These are phyloP conservation scores for Hoplostethus atlanticus DNA, from an alignment of 2,797 vertebrate genomes.

Conservation along the genomic window DNA sequence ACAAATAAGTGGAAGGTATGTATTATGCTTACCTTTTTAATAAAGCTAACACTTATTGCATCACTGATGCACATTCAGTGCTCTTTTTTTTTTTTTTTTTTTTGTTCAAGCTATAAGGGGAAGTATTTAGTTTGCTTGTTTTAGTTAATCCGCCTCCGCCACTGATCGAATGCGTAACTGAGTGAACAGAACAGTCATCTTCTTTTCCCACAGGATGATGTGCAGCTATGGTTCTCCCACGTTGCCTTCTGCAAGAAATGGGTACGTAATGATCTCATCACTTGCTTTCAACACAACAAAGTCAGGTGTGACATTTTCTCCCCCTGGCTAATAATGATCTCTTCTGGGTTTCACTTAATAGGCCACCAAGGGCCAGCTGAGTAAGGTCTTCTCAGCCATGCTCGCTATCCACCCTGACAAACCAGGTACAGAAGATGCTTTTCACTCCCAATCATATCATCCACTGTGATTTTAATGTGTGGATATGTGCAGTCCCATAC, in stretches of 20 bases:
- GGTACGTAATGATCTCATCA: slow-evolving; percentile 83
- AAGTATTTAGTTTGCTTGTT: no score
- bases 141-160: background rate
- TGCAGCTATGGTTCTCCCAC: slow-evolving; percentile 96
- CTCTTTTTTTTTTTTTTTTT: no score
- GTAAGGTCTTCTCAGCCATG: slow-evolving; percentile 93
- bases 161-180: background rate
- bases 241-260: slow-evolving; percentile 97
- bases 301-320: background rate
- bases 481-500: background rate
- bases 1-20: slow-evolving; percentile 96
- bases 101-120: background rate
- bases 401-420: slow-evolving; percentile 96
- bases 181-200: background rate
- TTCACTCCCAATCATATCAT: background rate
- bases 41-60: background rate
- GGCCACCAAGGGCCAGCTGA: slow-evolving; percentile 89
- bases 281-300: background rate
- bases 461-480: background rate
- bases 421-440: slow-evolving; percentile 87
- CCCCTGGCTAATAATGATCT: background rate
- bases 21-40: background rate
- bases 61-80: background rate
- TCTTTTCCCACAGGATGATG: slow-evolving; percentile 86
- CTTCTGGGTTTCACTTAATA: slow-evolving; percentile 58